A percentile compares a stretch with the other conserved stretches of the same genome.
Evolutionary conservation across 2,888 invertebrate genomes (phyloP).

Genomic region (Horisme vitalbata): DNA sequence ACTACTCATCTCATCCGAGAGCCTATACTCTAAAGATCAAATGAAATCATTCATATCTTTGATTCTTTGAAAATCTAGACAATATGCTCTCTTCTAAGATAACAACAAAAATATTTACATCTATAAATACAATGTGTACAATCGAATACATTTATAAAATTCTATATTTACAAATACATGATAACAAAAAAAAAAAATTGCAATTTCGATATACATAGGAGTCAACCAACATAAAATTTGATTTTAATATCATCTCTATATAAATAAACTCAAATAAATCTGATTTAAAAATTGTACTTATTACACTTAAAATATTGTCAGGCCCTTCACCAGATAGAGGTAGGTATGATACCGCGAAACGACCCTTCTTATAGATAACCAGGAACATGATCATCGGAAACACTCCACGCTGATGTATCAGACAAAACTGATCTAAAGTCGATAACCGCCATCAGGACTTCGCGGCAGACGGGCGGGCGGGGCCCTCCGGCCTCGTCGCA

Average conservation of each 20-base stretch:
- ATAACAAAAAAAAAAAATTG: not conserved
- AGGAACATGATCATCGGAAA: constrained; percentile 1
- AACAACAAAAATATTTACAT: not conserved
- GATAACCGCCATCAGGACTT: no score
- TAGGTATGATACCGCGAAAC: constrained; percentile 1
- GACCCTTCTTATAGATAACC: not conserved
- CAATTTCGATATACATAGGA: no score
- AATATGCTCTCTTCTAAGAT: not conserved
- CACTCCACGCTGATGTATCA: no score
- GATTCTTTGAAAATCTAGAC: not conserved
- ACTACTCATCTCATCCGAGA: no score
- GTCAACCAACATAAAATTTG: not conserved
- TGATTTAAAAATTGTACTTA: constrained; percentile 9
- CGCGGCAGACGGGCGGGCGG: not conserved
- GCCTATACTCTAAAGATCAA: no score
- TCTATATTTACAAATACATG: constrained; percentile 15
- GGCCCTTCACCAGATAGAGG: no score
- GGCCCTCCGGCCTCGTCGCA: not conserved
- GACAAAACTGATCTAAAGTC: no score
- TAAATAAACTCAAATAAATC: not conserved
- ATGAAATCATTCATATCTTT: no score
- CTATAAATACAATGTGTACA: not conserved
- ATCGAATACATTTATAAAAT: not conserved
- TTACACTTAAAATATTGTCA: no score
- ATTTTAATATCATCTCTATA: not conserved